These are phyloP conservation scores for Mohoua ochrocephala DNA, from an alignment of 2,113 vertebrate species.

Conservation along the genomic window DNA sequence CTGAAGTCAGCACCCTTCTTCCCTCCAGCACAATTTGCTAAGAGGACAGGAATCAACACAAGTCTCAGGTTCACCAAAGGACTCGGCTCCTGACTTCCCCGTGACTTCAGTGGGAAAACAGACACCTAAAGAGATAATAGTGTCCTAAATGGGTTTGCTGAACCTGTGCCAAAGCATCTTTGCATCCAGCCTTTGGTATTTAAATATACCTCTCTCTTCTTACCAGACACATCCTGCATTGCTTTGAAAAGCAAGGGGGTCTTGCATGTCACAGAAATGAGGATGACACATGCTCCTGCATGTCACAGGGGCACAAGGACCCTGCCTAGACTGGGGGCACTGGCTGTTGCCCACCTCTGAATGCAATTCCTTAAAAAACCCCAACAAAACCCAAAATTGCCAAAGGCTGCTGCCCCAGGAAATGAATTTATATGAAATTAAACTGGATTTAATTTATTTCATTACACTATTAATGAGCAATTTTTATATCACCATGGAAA, in stretches of 20 bases:
- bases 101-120: slow-evolving; percentile 55
- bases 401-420: background rate
- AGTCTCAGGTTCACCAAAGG: slow-evolving; percentile 47
- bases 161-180: slow-evolving; percentile 28
- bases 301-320: background rate
- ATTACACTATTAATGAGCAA: background rate
- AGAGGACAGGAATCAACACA: slow-evolving; percentile 29
- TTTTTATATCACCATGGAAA: slow-evolving; percentile 56
- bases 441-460: slow-evolving; percentile 37
- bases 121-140: slow-evolving; percentile 37
- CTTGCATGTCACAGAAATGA: background rate
- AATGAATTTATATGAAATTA: background rate
- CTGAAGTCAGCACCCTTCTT: slow-evolving; percentile 38
- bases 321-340: background rate
- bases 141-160: slow-evolving; percentile 46
- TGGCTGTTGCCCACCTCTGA: background rate
- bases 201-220: background rate
- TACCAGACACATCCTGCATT: background rate
- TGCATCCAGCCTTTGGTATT: slow-evolving; percentile 6
- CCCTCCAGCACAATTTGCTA: slow-evolving; percentile 49
- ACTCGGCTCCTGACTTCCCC: slow-evolving; percentile 54
- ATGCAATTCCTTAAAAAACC: background rate
- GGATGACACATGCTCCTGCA: background rate
- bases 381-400: background rate
- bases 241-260: background rate